Base-by-base conservation (phyloP, 2,888 invertebrate species). In the Ennomos fuscantarius region DNA sequence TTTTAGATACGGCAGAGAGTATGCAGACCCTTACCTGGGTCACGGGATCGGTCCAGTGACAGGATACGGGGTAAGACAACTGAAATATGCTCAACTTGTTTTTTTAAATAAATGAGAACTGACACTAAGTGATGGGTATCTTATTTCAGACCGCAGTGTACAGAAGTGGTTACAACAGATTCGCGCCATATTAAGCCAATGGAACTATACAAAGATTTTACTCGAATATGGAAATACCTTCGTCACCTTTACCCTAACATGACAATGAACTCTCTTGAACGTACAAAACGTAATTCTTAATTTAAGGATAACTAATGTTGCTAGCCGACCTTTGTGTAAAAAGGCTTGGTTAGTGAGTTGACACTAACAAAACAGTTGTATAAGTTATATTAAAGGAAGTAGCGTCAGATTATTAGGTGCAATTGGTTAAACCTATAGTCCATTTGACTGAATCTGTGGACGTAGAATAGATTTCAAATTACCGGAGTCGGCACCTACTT, bases 31-130 rank as follows among this genome's bases (percentile, higher is more conserved):
- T 60, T 98, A 98, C 93, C 93, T 99, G 82, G 97, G 97, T 73
- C 98, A 98, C 93, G 96, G 98, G 68, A 98, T 99, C 86, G 99
- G 99, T 82, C 99, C 99, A 74, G 97, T 99, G 78, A 96, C 99
- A 72, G 98, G 98, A 82, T 99, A 99, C 91, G 98, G 98, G 95
- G 98, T 99, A 94, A 95, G 95, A 84, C 68, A n/a, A 24, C 58
- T 47, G 10, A 34, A 36, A 45, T 24, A 11, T 41, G 33, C 36
- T 45, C 13, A 43, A 35, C 15, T 15, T 44, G 42, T 51, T 41
- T 11, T 35, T 47, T 35, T 12, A 3, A 24, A 24, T 3, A 3
- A 2, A 10, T 37, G n/a, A 9, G 33, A 44, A 47, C 6, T 45
- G 32, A 47, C 36, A 41, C 45, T 24, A 60, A 59, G 46, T 33